These are phyloP conservation scores for Neelides folsomi DNA, from an alignment of 2,888 invertebrate genomes.

Conservation along the genomic window DNA sequence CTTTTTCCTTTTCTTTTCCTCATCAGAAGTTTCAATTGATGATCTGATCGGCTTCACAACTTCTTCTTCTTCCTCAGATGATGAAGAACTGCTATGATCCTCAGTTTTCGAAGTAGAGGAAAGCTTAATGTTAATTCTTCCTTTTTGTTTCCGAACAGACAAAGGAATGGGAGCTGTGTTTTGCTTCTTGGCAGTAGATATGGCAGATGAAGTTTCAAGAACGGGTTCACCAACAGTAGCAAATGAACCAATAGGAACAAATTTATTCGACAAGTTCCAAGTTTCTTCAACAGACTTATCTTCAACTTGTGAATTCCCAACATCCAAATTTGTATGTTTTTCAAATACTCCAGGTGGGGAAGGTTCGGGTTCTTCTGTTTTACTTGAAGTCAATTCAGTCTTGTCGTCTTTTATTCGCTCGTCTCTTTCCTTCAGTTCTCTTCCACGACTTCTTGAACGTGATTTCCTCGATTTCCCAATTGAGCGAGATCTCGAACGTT, in stretches of 20 bases:
- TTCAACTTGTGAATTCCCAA: background rate
- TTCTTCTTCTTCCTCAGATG: slow-evolving; percentile 38
- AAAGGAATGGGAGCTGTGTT: slow-evolving; percentile 3
- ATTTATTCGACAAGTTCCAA: slow-evolving; percentile 14
- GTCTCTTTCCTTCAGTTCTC: slow-evolving; percentile 36
- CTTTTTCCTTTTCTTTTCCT: slow-evolving; percentile 18
- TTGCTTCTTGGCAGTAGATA: slow-evolving; percentile 10
- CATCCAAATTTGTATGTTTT: background rate
- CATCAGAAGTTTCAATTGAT: slow-evolving; percentile 15
- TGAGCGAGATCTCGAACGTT: slow-evolving; percentile 39
- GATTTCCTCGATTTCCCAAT: slow-evolving; percentile 34
- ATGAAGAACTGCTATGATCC: slow-evolving; percentile 37
- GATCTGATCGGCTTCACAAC: slow-evolving; percentile 33
- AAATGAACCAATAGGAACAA: slow-evolving; percentile 13
- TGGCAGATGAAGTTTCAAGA: slow-evolving; percentile 6
- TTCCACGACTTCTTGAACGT: slow-evolving; percentile 14
- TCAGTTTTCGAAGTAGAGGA: slow-evolving; percentile 26
- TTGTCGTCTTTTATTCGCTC: slow-evolving; percentile 36
- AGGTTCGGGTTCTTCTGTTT: slow-evolving; percentile 13
- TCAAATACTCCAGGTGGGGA: slow-evolving; percentile 15
- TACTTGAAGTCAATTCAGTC: slow-evolving; percentile 12
- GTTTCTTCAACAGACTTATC: slow-evolving; percentile 9
- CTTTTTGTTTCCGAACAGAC: slow-evolving; percentile 24
- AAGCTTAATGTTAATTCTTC: slow-evolving; percentile 32
- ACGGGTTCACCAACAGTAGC: slow-evolving; percentile 4